phyloP scores from a whole-genome alignment of 2,113 vertebrate genomes.

The Ctenodactylus gundi region DNA sequence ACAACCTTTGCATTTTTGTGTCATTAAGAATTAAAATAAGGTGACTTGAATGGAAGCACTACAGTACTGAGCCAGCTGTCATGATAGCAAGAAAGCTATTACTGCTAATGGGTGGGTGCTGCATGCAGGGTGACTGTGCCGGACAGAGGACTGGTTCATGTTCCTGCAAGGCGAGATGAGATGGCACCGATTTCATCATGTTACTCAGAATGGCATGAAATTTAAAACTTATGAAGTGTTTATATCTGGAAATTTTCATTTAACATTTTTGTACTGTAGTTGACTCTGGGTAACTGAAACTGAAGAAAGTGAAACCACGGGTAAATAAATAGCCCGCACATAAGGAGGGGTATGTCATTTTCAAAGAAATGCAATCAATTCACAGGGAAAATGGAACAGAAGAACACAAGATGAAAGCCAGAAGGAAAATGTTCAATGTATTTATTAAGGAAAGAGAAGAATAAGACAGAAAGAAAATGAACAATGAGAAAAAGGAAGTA shows the following conservation, averaged over 20 bases:
- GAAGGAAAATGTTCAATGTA: too few relatives aligned
- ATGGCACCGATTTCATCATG: background rate
- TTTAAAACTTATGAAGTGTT: background rate
- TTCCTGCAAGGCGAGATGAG: background rate
- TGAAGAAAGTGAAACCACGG: background rate
- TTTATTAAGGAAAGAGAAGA: too few relatives aligned
- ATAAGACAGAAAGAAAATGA: too few relatives aligned
- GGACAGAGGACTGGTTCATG: background rate
- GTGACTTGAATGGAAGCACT: background rate
- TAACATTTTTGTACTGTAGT: background rate
- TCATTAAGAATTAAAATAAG: background rate
- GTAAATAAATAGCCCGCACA: background rate
- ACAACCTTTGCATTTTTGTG: too few relatives aligned
- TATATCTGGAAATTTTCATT: background rate
- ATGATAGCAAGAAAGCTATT: background rate
- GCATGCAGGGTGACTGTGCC: too few relatives aligned
- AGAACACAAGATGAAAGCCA: background rate
- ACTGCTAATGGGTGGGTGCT: too few relatives aligned
- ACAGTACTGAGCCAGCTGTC: background rate
- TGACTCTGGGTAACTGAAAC: background rate
- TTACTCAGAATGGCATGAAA: background rate
- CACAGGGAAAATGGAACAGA: too few relatives aligned
- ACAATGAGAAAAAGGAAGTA: too few relatives aligned
- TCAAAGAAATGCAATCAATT: background rate
- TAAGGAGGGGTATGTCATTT: background rate